Evolutionary conservation across 2,888 invertebrate species (phyloP).

Genomic region (Nomada goodeniana): DNA sequence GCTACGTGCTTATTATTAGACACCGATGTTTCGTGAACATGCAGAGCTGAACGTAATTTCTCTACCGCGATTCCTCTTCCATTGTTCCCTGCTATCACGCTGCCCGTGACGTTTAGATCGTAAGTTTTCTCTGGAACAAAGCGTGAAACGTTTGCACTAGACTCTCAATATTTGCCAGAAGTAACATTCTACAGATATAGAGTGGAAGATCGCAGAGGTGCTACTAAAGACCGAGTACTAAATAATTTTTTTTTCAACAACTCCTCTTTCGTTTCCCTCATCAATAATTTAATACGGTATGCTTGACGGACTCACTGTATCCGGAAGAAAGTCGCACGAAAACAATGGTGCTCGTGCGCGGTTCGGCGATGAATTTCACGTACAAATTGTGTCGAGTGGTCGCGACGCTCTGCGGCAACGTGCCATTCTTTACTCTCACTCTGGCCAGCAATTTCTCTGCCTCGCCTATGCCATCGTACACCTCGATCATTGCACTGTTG

Average conservation of each 20-base stretch:
- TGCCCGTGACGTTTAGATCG: conserved; percentile 94
- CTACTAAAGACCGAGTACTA: too few relatives aligned
- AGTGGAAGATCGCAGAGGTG: too few relatives aligned
- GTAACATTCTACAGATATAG: too few relatives aligned
- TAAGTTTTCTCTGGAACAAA: conserved; percentile 87
- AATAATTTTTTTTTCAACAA: too few relatives aligned
- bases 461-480: conserved; percentile 91
- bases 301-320: conserved; percentile 84
- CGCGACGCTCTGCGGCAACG: conserved; percentile 95
- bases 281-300: too few relatives aligned
- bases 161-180: too few relatives aligned
- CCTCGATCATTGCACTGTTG: conserved; percentile 90
- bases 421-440: conserved; percentile 92
- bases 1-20: conserved; percentile 95
- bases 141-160: neutral
- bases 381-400: conserved; percentile 92
- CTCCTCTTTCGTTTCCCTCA: too few relatives aligned
- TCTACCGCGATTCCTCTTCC: conserved; percentile 98
- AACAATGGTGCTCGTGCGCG: conserved; percentile 90
- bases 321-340: conserved; percentile 93
- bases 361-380: conserved; percentile 91
- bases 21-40: conserved; percentile 92
- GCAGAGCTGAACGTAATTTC: conserved; percentile 95
- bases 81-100: conserved; percentile 94
- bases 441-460: conserved; percentile 89